Conservation (phyloP, 2,797 vertebrate species). For the Brachyrhaphis roseni region DNA sequence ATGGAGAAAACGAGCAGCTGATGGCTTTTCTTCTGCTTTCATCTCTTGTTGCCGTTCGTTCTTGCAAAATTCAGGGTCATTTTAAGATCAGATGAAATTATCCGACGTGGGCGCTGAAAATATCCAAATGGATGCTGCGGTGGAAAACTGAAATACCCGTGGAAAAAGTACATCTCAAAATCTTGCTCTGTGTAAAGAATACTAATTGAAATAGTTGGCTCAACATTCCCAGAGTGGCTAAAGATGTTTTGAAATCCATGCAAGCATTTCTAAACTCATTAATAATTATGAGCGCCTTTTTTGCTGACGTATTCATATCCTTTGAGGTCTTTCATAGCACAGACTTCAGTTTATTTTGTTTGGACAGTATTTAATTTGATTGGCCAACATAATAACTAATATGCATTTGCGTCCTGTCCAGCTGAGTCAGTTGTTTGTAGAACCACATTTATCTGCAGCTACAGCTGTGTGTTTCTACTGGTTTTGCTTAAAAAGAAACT, state of each 20-base stretch:
- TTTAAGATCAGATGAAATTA: conserved; percentile 49
- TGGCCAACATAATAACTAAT: not conserved
- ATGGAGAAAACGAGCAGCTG: conserved; percentile 55
- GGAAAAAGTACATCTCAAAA: not conserved
- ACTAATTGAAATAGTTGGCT: not conserved
- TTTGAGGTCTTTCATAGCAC: not conserved
- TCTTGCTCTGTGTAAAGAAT: not conserved
- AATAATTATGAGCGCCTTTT: not conserved
- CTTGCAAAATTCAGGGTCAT: conserved; percentile 26
- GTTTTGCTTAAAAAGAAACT: not conserved
- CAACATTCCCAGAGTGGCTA: not conserved
- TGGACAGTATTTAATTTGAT: not conserved
- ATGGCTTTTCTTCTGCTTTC: conserved; percentile 37
- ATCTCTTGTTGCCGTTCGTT: conserved; percentile 52
- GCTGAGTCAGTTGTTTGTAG: not conserved
- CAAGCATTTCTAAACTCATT: not conserved
- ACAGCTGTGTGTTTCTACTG: not conserved
- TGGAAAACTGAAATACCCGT: conserved; percentile 27
- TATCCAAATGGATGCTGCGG: not conserved
- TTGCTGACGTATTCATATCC: not conserved
- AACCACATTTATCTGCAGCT: not conserved
- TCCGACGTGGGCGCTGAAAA: conserved; percentile 29
- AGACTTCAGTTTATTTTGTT: not conserved
- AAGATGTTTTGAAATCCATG: not conserved
- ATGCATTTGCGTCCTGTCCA: not conserved